phyloP scores from a whole-genome alignment of 1,140 invertebrate species.

The Dendrolimus kikuchii region DNA sequence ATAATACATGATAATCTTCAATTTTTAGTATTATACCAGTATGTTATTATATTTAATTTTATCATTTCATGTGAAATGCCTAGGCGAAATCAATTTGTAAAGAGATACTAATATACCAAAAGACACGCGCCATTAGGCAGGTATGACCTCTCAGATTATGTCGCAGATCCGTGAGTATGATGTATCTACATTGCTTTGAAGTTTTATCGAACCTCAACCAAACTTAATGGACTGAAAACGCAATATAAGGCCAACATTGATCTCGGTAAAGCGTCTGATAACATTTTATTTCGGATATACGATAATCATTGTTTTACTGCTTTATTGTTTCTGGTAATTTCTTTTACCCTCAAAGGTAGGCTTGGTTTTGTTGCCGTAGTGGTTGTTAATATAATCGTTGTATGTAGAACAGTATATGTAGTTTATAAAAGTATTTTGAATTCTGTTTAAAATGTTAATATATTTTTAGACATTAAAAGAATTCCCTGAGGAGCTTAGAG shows the following conservation, averaged over 20 bases:
- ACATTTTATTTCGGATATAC: slow-evolving; percentile 20
- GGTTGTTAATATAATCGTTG: neutral
- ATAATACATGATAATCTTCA: too few relatives aligned
- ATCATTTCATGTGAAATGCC: too few relatives aligned
- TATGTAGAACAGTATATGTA: slow-evolving; percentile 1
- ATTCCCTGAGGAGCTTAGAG: slow-evolving; percentile 95
- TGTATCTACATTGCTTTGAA: slow-evolving; percentile 12
- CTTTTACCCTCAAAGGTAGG: slow-evolving; percentile 4
- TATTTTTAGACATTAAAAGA: slow-evolving; percentile 90
- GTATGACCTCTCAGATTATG: slow-evolving; percentile 1
- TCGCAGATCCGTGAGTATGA: slow-evolving; percentile 7
- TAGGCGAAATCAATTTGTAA: too few relatives aligned
- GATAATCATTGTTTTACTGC: slow-evolving; percentile 16
- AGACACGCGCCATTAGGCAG: slow-evolving; percentile 3
- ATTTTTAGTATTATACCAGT: too few relatives aligned
- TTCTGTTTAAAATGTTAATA: neutral
- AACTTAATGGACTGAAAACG: slow-evolving; percentile 32
- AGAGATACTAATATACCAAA: too few relatives aligned
- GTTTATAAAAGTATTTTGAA: too few relatives aligned
- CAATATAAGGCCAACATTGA: slow-evolving; percentile 31
- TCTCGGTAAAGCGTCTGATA: slow-evolving; percentile 16
- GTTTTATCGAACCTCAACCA: slow-evolving; percentile 9
- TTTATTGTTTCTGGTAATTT: slow-evolving; percentile 15
- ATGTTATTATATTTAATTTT: too few relatives aligned
- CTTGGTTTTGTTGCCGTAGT: slow-evolving; percentile 1